Evolutionary conservation across 1,140 invertebrate species (phyloP), one percentile per base, ranked within the genome.

Genomic region (Drosophila seguyi): DNA sequence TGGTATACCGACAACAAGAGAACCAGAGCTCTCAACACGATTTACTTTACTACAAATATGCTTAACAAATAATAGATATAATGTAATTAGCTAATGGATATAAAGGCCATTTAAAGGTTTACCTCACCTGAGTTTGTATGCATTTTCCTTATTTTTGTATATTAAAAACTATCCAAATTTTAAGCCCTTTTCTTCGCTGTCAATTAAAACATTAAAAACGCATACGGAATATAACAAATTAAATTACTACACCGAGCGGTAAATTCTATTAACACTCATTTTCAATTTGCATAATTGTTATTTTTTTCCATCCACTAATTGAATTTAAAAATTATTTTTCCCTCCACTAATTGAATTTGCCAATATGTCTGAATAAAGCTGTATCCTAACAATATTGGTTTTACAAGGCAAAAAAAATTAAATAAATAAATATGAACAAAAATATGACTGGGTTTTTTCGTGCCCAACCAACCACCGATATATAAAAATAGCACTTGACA

Each of bases 401-500:
- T 61, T 16, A 53, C 52, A 44, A 20, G 36, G 45, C 38, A 74
- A 55, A 16, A 6, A 58, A 48, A 44, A 27, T 27, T 11, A 27
- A 48, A 59, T 25, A 59, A 13, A 34, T 47, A 77, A n/a, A 62
- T 22, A 69, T 62, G 34, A 42, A 58, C 57, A 47, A 75, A 34
- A 29, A 29, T 41, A 71, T 50, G 50, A 16, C 36, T 48, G 68
- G 66, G 50, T 39, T 61, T 42, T 74, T 53, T 25, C 38, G 22
- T 55, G 73, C 73, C 63, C 81, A 63, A 71, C 41, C 80, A 72
- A 88, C 84, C 84, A 88, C 84, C 84, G 84, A 88, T 75, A 55
- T 77, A 53, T 77, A 71, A 78, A 86, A 87, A 73, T 67, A 85
- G 61, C 80, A 80, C 67, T 71, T 75, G 80, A 84, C 69, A 78